phyloP scores from a whole-genome alignment of 2,113 vertebrate species.

The Ailuropoda melanoleuca region DNA sequence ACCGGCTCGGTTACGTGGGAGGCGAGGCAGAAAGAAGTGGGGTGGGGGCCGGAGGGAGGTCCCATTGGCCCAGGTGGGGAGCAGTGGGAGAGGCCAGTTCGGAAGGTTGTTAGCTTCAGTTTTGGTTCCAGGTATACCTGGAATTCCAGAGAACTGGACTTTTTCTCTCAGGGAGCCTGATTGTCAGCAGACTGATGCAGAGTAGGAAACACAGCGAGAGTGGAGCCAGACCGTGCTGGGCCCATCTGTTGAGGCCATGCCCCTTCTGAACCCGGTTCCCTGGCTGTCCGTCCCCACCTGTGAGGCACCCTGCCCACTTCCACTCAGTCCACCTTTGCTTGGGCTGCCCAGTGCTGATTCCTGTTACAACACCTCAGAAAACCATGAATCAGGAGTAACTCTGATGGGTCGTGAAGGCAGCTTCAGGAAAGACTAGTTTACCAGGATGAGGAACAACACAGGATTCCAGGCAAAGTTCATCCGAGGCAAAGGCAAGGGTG shows the following conservation, averaged over 20 bases:
- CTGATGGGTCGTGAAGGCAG: neutral
- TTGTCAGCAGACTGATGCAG: neutral
- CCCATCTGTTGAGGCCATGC: neutral
- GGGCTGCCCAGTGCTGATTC: neutral
- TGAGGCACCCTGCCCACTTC: neutral
- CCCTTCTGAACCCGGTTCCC: neutral
- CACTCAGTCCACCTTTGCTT: neutral
- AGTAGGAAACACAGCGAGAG: neutral
- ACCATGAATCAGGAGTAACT: neutral
- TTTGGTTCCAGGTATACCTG: neutral
- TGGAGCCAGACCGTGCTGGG: neutral
- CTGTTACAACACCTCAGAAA: neutral
- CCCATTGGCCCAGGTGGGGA: neutral
- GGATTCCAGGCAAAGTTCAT: neutral
- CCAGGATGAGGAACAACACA: neutral
- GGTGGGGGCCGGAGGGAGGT: neutral
- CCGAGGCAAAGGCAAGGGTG: neutral
- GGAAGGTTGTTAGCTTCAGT: neutral
- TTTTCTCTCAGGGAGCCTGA: neutral
- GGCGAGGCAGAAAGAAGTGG: neutral
- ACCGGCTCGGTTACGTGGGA: neutral
- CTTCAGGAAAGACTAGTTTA: neutral
- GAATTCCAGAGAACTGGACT: neutral
- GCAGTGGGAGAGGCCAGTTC: too few relatives aligned
- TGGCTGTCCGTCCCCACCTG: neutral